Evolutionary conservation across 2,113 vertebrate species (phyloP).

Genomic region (Bagarius yarrelli): DNA sequence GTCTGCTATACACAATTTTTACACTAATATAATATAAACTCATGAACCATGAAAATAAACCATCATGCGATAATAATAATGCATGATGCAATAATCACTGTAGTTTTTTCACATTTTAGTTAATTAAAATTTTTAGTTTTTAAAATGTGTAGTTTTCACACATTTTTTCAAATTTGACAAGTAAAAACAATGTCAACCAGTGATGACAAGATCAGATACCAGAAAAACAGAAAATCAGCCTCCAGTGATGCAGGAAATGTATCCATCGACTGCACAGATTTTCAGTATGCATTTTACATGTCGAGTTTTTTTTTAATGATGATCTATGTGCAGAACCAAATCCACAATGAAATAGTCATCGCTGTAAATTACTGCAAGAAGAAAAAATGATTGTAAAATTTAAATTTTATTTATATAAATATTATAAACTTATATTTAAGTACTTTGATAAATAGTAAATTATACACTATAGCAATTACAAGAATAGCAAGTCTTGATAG

Average conservation of each 20-base stretch:
- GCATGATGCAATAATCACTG: neutral
- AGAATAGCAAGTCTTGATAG: too few relatives aligned
- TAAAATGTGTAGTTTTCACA: too few relatives aligned
- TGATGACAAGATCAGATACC: neutral
- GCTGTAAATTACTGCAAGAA: too few relatives aligned
- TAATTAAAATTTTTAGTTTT: too few relatives aligned
- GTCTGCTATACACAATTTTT: neutral
- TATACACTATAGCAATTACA: too few relatives aligned
- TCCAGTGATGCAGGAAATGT: neutral
- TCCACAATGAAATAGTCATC: too few relatives aligned
- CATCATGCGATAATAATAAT: neutral
- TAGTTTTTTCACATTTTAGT: neutral
- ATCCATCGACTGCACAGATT: neutral
- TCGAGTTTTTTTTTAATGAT: too few relatives aligned
- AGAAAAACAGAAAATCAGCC: neutral
- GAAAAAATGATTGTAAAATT: too few relatives aligned
- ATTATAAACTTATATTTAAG: too few relatives aligned
- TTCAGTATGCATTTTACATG: neutral
- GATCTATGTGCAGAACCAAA: too few relatives aligned
- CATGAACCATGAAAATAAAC: neutral
- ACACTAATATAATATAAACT: neutral
- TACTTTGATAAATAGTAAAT: too few relatives aligned
- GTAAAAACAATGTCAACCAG: neutral
- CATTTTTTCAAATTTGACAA: neutral
- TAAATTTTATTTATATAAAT: too few relatives aligned